phyloP scores from a whole-genome alignment of 2,888 invertebrate genomes.

The Lasius fuliginosus region DNA sequence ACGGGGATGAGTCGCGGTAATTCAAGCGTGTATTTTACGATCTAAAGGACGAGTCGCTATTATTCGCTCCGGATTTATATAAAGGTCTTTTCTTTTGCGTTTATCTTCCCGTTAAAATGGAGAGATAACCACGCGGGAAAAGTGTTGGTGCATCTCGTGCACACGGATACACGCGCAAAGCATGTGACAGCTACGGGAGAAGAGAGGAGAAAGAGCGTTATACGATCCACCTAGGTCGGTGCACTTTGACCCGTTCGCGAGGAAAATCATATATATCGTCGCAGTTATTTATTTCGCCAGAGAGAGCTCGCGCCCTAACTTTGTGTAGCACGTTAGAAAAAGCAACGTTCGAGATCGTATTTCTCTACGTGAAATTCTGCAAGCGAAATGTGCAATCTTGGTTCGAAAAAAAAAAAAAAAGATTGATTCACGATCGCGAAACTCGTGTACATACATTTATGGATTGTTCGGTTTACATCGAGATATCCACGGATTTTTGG shows the following conservation, averaged over 20 bases:
- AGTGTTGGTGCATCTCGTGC: slow-evolving; percentile 33
- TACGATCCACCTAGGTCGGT: slow-evolving; percentile 53
- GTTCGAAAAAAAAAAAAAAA: too few relatives aligned
- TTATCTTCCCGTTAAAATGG: slow-evolving; percentile 54
- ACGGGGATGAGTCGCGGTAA: slow-evolving; percentile 17
- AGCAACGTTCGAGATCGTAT: neutral
- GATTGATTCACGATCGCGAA: slow-evolving; percentile 25
- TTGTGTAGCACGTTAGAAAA: neutral
- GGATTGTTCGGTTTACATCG: neutral
- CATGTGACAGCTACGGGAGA: slow-evolving; percentile 33
- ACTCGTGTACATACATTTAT: neutral
- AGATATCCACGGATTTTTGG: too few relatives aligned
- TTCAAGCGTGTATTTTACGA: slow-evolving; percentile 64
- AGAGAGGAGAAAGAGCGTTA: slow-evolving; percentile 48
- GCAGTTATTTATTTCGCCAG: slow-evolving; percentile 32
- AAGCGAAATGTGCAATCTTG: neutral
- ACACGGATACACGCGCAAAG: slow-evolving; percentile 26
- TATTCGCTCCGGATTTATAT: slow-evolving; percentile 67
- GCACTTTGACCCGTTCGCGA: slow-evolving; percentile 53
- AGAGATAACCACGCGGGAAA: slow-evolving; percentile 36
- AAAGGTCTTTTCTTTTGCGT: slow-evolving; percentile 69
- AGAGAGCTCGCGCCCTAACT: neutral
- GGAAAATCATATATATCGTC: slow-evolving; percentile 44
- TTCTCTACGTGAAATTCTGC: neutral
- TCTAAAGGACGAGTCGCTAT: slow-evolving; percentile 64